Conservation (phyloP, 2,113 vertebrate species). For the Notarius lentiginosus region DNA sequence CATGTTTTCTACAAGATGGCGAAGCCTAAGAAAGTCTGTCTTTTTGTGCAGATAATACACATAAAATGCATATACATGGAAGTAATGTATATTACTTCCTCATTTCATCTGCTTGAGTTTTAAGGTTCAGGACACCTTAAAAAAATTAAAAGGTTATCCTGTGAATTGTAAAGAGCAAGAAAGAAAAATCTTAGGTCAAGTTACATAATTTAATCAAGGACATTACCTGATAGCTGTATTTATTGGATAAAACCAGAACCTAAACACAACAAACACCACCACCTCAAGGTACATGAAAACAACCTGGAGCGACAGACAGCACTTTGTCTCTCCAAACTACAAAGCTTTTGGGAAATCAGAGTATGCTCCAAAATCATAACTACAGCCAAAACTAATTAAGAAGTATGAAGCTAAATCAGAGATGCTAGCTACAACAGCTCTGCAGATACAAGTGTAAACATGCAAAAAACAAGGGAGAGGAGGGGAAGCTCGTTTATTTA, state of each 20-base stretch:
- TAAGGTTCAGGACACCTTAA: neutral
- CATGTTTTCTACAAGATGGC: neutral
- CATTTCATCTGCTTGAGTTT: neutral
- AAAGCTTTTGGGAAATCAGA: slow-evolving; percentile 33
- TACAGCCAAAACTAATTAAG: slow-evolving; percentile 26
- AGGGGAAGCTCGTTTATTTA: neutral
- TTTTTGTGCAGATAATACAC: neutral
- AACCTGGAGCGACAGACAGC: neutral
- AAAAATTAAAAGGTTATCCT: neutral
- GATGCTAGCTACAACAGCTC: slow-evolving; percentile 3
- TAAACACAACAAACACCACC: neutral
- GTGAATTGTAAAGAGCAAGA: neutral
- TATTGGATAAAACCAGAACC: neutral
- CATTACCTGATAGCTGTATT: neutral
- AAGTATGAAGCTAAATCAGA: slow-evolving; percentile 23
- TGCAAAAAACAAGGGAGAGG: slow-evolving; percentile 1
- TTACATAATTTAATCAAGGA: neutral
- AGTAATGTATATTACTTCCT: no score
- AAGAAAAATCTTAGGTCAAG: neutral
- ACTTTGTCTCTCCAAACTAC: neutral
- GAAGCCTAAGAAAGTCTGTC: neutral
- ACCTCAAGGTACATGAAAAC: neutral
- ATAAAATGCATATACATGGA: neutral
- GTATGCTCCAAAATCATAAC: slow-evolving; percentile 18
- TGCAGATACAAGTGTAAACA: slow-evolving; percentile 36